Percentiles rank a stretch among this genome's conserved stretches.
Conservation (phyloP, 1,140 invertebrate species). For the Nephila pilipes region DNA sequence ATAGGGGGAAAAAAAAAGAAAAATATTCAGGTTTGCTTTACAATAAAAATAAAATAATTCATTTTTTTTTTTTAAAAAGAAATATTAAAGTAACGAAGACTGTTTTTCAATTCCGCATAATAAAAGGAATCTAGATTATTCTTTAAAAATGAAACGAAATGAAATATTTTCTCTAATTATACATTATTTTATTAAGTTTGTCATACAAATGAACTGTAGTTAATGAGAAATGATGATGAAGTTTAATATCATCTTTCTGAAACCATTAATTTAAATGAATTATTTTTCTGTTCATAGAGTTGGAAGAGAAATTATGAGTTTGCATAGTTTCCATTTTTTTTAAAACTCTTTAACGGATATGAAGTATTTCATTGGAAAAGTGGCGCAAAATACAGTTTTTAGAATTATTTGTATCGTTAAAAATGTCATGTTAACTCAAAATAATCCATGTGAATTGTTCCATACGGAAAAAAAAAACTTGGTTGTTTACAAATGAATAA, state of each 20-base stretch:
- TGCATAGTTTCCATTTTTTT: background rate
- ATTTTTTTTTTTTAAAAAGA: background rate
- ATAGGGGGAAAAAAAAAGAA: background rate
- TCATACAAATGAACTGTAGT: background rate
- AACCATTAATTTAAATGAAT: conserved; percentile 15
- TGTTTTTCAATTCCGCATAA: background rate
- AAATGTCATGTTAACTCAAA: too few species aligned
- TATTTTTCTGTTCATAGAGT: background rate
- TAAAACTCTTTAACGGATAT: background rate
- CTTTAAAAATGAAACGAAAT: background rate
- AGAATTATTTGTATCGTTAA: too few species aligned
- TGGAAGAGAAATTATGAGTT: background rate
- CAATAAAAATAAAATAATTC: background rate
- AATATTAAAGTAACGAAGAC: background rate
- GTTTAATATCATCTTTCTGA: conserved; percentile 4
- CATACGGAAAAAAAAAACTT: too few species aligned
- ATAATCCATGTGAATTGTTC: background rate
- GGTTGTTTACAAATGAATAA: background rate
- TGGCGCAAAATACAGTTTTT: background rate
- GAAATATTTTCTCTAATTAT: background rate
- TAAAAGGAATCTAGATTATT: background rate
- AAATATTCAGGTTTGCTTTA: background rate
- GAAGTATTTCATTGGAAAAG: background rate
- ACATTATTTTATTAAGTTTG: background rate
- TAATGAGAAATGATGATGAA: conserved; percentile 27